A percentile compares a stretch with the other conserved stretches of the same genome.
phyloP scores from a whole-genome alignment of 2,888 invertebrate species.

The Eilema griseolum region DNA sequence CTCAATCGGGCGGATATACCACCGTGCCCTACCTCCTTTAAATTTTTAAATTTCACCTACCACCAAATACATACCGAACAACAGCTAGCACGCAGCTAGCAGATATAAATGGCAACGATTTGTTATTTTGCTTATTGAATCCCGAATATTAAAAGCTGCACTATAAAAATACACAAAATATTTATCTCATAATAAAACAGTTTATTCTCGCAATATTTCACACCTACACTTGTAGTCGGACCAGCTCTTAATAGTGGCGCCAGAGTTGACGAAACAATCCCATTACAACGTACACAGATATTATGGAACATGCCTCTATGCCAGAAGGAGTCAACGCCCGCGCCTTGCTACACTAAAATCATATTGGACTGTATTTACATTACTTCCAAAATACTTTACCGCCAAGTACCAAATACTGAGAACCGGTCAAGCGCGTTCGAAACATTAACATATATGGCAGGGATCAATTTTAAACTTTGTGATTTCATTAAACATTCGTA shows the following conservation, averaged over 20 bases:
- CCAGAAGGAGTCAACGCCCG: constrained; percentile 70
- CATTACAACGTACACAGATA: constrained; percentile 50
- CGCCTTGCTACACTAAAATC: constrained; percentile 67
- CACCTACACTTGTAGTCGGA: constrained; percentile 60
- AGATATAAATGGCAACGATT: too few relatives aligned
- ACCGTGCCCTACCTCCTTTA: too few relatives aligned
- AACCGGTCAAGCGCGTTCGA: constrained; percentile 52
- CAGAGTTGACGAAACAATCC: constrained; percentile 66
- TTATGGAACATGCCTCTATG: constrained; percentile 43
- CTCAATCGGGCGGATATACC: too few relatives aligned
- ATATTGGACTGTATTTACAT: constrained; percentile 75
- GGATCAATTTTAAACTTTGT: constrained; percentile 35
- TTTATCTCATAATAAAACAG: constrained; percentile 22
- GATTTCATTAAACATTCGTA: constrained; percentile 29
- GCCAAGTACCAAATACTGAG: constrained; percentile 55
- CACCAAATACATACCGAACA: too few relatives aligned
- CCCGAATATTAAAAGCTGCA: neutral
- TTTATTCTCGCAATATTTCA: constrained; percentile 40
- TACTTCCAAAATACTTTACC: constrained; percentile 66
- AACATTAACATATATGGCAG: constrained; percentile 41
- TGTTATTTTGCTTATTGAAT: neutral
- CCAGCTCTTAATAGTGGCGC: constrained; percentile 73
- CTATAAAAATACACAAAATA: constrained; percentile 21
- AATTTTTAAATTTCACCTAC: too few relatives aligned
- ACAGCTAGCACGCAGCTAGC: too few relatives aligned